Evolutionary conservation across 2,797 vertebrate genomes (phyloP), one percentile per base, ranked within the genome.

Genomic region (Peromyscus eremicus): DNA sequence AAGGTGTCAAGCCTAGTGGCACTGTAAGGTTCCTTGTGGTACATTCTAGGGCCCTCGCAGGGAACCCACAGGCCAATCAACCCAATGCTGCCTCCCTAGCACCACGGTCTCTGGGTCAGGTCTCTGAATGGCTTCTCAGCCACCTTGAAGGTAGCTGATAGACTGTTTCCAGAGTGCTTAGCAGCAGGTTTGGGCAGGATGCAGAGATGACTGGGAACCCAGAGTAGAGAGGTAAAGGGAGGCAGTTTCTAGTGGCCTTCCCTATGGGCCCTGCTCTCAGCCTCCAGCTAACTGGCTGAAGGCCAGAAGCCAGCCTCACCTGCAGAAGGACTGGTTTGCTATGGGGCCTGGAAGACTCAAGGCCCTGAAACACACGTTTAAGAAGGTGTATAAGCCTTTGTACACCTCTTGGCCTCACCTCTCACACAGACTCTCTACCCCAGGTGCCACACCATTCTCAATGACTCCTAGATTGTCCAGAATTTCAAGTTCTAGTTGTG

Each of bases 401-500:
- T n/a, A 86, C 7, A 14, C 25, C 55, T 76, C n/a, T 7, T 37
- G 32, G 57, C 0, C 0, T 75, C 0, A 0, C 82, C 68, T 85
- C 89, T 64, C 73, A 49, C 49, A 21, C 80, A 83, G 43, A 76
- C 0, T 6, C 23, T 0, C 2, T 0, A 0, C 16, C 11, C 7
- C 55, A 46, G 85, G 19, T 14, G 6, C 76, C 52, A 17, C 4
- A 0, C 0, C 6, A 12, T 21, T 79, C 29, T 4, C 10, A 27
- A 55, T 4, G 52, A 87, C 2, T 27, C 32, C 3, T 29, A 71
- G 81, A 4, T 27, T 29, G 27, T n/a, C 71, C 64, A 57, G 71
- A 94, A 89, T 84, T 81, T 83, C 79, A 55, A 32, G 43, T 32
- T 79, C 43, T 5, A 66, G 43, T 4, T 71, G 25, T 14, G 37